These are phyloP conservation scores for Tragopan temminckii DNA, from an alignment of 2,797 vertebrate species.

Conservation along the genomic window DNA sequence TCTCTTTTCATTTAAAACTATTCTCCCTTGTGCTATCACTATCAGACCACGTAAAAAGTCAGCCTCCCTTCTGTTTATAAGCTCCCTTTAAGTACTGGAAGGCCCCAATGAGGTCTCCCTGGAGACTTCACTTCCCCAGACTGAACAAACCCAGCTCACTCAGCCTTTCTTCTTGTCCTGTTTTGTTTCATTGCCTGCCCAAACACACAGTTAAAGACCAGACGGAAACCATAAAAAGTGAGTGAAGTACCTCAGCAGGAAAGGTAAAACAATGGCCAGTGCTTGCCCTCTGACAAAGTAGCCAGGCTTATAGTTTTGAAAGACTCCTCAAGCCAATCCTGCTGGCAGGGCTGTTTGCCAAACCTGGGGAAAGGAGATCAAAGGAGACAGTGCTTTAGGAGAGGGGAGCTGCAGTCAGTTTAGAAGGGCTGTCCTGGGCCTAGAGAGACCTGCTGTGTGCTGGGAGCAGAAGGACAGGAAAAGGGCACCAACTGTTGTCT, in stretches of 20 bases:
- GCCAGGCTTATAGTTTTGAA: neutral
- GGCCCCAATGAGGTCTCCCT: neutral
- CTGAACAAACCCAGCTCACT: neutral
- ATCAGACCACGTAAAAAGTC: neutral
- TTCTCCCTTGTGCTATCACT: neutral
- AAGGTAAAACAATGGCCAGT: neutral
- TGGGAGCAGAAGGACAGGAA: neutral
- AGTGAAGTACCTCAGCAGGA: neutral
- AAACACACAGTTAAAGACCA: neutral
- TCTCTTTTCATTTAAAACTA: neutral
- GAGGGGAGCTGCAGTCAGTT: neutral
- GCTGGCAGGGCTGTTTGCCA: neutral
- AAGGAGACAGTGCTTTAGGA: neutral
- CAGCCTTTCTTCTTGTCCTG: neutral
- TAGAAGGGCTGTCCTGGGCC: neutral
- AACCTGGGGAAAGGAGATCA: conserved; percentile 17
- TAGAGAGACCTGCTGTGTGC: neutral
- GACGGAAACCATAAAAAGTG: neutral
- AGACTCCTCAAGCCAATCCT: neutral
- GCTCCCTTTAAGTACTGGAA: neutral
- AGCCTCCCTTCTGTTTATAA: neutral
- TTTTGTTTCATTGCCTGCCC: neutral
- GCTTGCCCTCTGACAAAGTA: neutral
- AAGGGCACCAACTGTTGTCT: neutral
- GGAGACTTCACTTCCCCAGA: neutral